A percentile compares a stretch with the other conserved stretches of the same genome.
Evolutionary conservation across 2,797 vertebrate genomes (phyloP).

Genomic region (Diceros bicornis): DNA sequence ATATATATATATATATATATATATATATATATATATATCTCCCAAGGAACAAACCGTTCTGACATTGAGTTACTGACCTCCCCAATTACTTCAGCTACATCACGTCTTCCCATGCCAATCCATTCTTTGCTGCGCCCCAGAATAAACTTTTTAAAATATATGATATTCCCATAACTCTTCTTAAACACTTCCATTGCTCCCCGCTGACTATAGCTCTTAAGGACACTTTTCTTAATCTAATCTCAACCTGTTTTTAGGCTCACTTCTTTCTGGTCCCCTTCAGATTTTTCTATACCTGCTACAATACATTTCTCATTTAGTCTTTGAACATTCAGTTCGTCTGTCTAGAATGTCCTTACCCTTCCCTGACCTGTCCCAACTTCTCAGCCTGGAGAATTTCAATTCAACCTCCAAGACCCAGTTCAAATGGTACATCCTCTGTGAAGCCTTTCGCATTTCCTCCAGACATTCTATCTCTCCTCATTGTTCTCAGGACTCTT

Average conservation of each 20-base stretch:
- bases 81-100: not conserved
- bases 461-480: not conserved
- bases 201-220: not conserved
- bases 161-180: not conserved
- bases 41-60: not conserved
- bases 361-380: not conserved
- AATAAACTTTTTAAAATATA: not conserved
- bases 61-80: not conserved
- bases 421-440: not conserved
- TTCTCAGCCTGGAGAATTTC: not conserved
- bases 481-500: not conserved
- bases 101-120: not conserved
- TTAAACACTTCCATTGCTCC: slow-evolving; percentile 3
- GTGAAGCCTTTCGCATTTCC: not conserved
- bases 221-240: slow-evolving; percentile 31
- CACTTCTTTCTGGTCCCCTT: not conserved
- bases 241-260: not conserved
- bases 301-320: not conserved
- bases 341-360: not conserved
- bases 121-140: not conserved
- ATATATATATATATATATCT: not conserved
- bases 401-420: not conserved
- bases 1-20: not conserved
- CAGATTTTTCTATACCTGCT: not conserved
- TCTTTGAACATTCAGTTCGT: not conserved